These are phyloP conservation scores for Bucorvus abyssinicus DNA, from an alignment of 2,797 vertebrate species.

Conservation along the genomic window DNA sequence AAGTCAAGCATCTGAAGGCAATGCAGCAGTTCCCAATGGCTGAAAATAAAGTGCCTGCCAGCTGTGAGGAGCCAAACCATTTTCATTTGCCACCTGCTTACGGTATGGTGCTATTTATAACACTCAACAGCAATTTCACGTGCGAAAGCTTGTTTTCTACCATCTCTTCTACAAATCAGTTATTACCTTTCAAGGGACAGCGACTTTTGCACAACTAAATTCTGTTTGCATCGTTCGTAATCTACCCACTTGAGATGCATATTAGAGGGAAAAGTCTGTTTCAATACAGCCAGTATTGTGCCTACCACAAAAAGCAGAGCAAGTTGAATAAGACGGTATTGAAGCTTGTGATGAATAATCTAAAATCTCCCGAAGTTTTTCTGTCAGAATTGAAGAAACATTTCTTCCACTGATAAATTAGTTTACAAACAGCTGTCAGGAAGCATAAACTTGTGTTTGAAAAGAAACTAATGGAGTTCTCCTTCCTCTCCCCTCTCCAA, in stretches of 20 bases:
- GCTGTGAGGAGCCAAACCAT: neutral
- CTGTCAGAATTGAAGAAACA: neutral
- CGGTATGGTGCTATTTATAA: neutral
- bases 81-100: neutral
- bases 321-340: neutral
- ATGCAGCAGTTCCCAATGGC: accelerated
- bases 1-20: neutral
- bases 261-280: neutral
- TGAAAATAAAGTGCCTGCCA: neutral
- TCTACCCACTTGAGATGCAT: neutral
- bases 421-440: neutral
- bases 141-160: conserved; percentile 1
- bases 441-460: neutral
- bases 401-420: neutral
- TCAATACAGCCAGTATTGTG: neutral
- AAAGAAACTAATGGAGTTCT: neutral
- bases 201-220: neutral
- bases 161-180: neutral
- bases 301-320: neutral
- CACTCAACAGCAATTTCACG: neutral
- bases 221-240: neutral
- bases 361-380: neutral
- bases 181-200: neutral
- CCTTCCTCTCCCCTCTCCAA: neutral
- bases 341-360: neutral